Evolutionary conservation across 2,797 vertebrate genomes (phyloP), one percentile per base, ranked within the genome.

Genomic region (Gymnocypris eckloni): DNA sequence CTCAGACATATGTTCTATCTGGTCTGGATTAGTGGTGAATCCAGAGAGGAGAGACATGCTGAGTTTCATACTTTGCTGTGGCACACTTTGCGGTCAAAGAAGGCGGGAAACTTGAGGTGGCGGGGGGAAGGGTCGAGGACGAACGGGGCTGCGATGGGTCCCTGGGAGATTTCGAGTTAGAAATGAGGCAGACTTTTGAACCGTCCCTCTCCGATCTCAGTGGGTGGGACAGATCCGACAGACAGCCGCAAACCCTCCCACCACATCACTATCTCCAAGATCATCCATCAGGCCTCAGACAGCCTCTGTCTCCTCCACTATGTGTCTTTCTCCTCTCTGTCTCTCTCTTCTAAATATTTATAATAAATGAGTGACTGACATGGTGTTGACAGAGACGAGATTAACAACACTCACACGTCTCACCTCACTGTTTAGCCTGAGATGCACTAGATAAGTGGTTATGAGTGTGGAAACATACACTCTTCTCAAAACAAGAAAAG

Each of bases 281-380:
- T 69, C 66, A 86, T 89, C 82, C 72, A 73, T 88, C 82, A 86
- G 16, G 37, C 13, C 54, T 79, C 52, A 20, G 48, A 48, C 70
- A 22, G 28, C 37, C 45, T 66, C 41, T 69, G 59, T 78, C 41
- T 76, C 54, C 66, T 41, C 20, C 22, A 22, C 67, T 43, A 10
- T 83, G 77, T 54, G 12, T 78, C 79, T 76, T 83, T 78, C 39
- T 61, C 71, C 48, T 81, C 25, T 82, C 80, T 70, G 50, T 81
- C 83, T 87, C 37, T 37, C 54, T 48, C 59, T 71, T 73, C 50
- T 90, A 90, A 87, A 90, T 90, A 87, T 88, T 90, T 89, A 83
- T 67, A 43, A 83, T 75, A 41, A 50, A 83, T 54, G 75, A 83
- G 69, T 90, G 76, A 89, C 39, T 83, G 87, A 83, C 87, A 25